Conservation (phyloP, 2,797 vertebrate species). For the Pristis pectinata region DNA sequence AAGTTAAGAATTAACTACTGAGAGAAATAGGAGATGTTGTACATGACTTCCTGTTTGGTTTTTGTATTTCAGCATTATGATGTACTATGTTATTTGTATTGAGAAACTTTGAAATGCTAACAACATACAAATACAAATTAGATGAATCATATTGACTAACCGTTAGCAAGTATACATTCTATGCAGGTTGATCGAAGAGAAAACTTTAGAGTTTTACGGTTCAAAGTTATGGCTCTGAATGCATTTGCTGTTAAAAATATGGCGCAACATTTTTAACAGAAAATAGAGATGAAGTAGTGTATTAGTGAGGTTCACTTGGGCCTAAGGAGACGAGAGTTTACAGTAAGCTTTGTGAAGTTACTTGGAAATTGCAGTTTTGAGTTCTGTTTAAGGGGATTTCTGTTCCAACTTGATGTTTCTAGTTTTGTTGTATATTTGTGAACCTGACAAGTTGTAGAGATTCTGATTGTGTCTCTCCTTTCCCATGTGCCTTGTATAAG, state of each 20-base stretch:
- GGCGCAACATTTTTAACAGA: background rate
- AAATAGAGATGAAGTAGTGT: background rate
- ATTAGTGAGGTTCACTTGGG: background rate
- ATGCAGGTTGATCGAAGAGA: background rate
- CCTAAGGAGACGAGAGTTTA: background rate
- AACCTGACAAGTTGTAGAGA: background rate
- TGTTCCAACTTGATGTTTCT: background rate
- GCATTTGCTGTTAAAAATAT: background rate
- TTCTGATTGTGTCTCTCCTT: background rate
- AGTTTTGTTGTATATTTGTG: background rate
- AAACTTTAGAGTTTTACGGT: background rate
- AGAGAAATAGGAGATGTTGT: background rate
- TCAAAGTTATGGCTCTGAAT: background rate
- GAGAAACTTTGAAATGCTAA: background rate
- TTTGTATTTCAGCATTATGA: no score
- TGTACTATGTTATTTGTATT: background rate
- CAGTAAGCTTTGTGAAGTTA: background rate
- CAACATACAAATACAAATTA: background rate
- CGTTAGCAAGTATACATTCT: background rate
- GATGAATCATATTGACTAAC: background rate
- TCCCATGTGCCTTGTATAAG: background rate
- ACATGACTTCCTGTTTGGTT: background rate
- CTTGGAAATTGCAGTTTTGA: background rate
- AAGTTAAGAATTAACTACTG: background rate
- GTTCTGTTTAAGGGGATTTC: background rate